A percentile compares a stretch with the other conserved stretches of the same genome.
Conservation (phyloP, 2,797 vertebrate genomes). For the Anabacerthia variegaticeps region DNA sequence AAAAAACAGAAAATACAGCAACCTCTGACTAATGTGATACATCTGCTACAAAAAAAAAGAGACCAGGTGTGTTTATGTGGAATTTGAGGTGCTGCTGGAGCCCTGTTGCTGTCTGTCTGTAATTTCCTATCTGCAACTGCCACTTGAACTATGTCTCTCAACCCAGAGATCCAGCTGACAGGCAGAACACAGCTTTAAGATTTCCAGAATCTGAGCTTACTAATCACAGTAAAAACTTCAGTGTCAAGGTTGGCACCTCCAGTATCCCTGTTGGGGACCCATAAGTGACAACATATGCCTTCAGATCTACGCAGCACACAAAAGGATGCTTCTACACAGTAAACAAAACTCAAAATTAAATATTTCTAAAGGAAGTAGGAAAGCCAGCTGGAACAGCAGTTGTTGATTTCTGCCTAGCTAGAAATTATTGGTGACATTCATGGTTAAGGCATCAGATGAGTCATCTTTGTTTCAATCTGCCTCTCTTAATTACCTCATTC, state of each 20-base stretch:
- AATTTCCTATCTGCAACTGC: neutral
- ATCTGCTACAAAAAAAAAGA: neutral
- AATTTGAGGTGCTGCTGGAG: neutral
- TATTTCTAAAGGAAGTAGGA: neutral
- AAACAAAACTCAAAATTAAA: constrained; percentile 6
- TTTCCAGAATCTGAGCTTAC: neutral
- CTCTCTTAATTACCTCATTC: neutral
- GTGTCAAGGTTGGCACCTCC: neutral
- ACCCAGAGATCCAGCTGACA: neutral
- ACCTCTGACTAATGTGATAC: neutral
- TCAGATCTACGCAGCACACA: neutral
- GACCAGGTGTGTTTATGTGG: too few species aligned
- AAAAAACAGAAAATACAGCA: neutral
- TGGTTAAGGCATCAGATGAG: neutral
- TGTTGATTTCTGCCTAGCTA: constrained; percentile 1
- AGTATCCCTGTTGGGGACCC: neutral
- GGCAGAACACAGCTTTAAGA: neutral
- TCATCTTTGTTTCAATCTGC: neutral
- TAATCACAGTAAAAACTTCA: neutral
- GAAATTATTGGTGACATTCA: neutral
- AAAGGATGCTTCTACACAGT: neutral
- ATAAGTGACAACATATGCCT: neutral
- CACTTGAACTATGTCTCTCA: neutral
- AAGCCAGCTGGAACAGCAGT: neutral
- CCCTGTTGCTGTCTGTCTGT: neutral